phyloP scores from a whole-genome alignment of 2,797 vertebrate genomes.

The Neostethus bicornis region DNA sequence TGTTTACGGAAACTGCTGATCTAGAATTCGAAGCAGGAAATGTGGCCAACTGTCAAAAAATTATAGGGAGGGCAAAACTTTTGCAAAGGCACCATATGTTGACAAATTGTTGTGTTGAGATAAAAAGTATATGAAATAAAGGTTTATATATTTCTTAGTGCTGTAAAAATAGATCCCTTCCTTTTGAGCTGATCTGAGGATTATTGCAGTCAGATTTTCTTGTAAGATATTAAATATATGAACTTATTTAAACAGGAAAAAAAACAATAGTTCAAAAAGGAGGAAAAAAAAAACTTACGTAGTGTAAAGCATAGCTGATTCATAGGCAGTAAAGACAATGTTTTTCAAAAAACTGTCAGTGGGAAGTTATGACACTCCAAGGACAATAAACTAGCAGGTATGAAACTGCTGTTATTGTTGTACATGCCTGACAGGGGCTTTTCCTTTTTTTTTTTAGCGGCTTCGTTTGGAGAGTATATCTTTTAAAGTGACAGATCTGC shows the following conservation, averaged over 20 bases:
- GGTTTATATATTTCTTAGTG: too few relatives aligned
- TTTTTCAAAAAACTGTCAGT: slow-evolving; percentile 7
- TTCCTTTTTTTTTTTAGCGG: slow-evolving; percentile 27
- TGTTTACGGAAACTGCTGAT: too few relatives aligned
- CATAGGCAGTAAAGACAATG: slow-evolving; percentile 8
- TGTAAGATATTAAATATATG: slow-evolving; percentile 9
- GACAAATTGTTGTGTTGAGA: too few relatives aligned
- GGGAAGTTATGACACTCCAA: slow-evolving; percentile 15
- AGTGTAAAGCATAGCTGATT: too few relatives aligned
- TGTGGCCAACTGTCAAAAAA: too few relatives aligned
- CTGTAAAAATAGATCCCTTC: too few relatives aligned
- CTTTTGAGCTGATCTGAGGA: not conserved
- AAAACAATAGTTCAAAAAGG: slow-evolving; percentile 9
- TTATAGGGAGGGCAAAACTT: too few relatives aligned
- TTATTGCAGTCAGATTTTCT: slow-evolving; percentile 1
- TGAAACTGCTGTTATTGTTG: slow-evolving; percentile 14
- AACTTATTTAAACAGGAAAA: not conserved
- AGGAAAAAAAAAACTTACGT: slow-evolving; percentile 8
- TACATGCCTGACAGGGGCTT: slow-evolving; percentile 3
- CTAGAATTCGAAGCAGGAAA: too few relatives aligned
- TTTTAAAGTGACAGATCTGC: slow-evolving; percentile 46
- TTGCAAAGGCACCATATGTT: too few relatives aligned
- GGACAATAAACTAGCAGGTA: slow-evolving; percentile 3
- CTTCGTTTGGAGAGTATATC: slow-evolving; percentile 30
- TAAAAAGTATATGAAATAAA: too few relatives aligned